A percentile compares a stretch with the other conserved stretches of the same genome.
These are phyloP conservation scores for Calephelis virginiensis DNA, from an alignment of 1,140 invertebrate genomes.

Conservation along the genomic window DNA sequence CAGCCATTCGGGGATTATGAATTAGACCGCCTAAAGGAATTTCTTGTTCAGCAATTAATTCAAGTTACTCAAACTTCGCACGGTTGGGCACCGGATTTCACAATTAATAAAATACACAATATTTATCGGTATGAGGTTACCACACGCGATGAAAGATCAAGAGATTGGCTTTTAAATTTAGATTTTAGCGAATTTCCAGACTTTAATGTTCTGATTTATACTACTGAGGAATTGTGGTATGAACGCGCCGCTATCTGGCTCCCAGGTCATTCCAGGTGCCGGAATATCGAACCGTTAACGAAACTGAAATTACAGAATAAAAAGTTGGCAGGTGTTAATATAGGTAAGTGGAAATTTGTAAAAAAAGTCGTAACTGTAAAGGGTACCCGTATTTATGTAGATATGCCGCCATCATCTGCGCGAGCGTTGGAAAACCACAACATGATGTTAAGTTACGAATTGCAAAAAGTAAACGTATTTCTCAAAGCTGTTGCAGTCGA, in stretches of 20 bases:
- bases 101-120: slow-evolving; percentile 54
- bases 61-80: slow-evolving; percentile 36
- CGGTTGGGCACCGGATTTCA: slow-evolving; percentile 62
- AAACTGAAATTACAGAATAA: slow-evolving; percentile 65
- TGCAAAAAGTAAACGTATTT: slow-evolving; percentile 65
- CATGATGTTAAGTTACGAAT: slow-evolving; percentile 62
- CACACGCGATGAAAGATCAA: slow-evolving; percentile 45
- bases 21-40: slow-evolving; percentile 44
- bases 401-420: slow-evolving; percentile 61
- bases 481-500: slow-evolving; percentile 61
- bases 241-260: slow-evolving; percentile 70
- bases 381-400: slow-evolving; percentile 62
- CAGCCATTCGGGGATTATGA: slow-evolving; percentile 42
- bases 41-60: slow-evolving; percentile 48
- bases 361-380: slow-evolving; percentile 55
- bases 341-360: slow-evolving; percentile 68
- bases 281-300: slow-evolving; percentile 48
- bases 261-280: slow-evolving; percentile 57
- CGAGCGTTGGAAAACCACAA: slow-evolving; percentile 51
- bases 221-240: slow-evolving; percentile 61
- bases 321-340: slow-evolving; percentile 45
- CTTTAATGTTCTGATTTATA: slow-evolving; percentile 59
- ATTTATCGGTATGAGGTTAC: slow-evolving; percentile 50
- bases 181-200: slow-evolving; percentile 49
- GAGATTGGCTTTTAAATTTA: slow-evolving; percentile 54